phyloP scores from a whole-genome alignment of 2,797 vertebrate genomes.

The Coracias cyanogaster region DNA sequence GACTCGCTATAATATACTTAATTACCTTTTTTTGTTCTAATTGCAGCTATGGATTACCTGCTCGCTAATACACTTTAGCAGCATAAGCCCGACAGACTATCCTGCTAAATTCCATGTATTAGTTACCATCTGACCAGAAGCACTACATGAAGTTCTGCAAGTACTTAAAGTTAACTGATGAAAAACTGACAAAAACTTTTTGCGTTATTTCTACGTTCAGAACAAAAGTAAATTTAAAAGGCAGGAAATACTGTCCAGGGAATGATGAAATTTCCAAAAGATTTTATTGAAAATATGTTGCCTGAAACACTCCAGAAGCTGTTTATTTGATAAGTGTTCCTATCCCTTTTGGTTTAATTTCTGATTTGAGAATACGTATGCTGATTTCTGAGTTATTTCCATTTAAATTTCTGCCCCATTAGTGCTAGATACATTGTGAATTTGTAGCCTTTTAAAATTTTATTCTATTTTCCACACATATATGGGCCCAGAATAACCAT shows the following conservation, averaged over 20 bases:
- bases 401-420: slow-evolving; percentile 33
- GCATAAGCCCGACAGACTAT: background rate
- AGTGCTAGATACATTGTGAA: background rate
- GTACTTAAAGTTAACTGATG: background rate
- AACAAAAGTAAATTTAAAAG: slow-evolving; percentile 22
- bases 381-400: background rate
- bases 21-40: slow-evolving; percentile 29
- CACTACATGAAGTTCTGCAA: background rate
- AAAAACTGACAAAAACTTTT: background rate
- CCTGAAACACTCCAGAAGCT: slow-evolving; percentile 12
- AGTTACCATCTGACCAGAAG: background rate
- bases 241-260: background rate
- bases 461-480: background rate
- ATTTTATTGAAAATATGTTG: background rate
- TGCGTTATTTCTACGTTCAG: background rate
- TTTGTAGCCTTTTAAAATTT: slow-evolving; percentile 25
- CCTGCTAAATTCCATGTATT: background rate
- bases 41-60: slow-evolving; percentile 18
- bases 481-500: background rate
- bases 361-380: slow-evolving; percentile 5
- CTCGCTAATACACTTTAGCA: background rate
- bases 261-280: slow-evolving; percentile 33
- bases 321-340: background rate
- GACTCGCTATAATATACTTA: slow-evolving; percentile 7
- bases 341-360: slow-evolving; percentile 16